A percentile compares a stretch with the other conserved stretches of the same genome.
phyloP scores from a whole-genome alignment of 2,797 vertebrate species.

The Clarias fuscus region DNA sequence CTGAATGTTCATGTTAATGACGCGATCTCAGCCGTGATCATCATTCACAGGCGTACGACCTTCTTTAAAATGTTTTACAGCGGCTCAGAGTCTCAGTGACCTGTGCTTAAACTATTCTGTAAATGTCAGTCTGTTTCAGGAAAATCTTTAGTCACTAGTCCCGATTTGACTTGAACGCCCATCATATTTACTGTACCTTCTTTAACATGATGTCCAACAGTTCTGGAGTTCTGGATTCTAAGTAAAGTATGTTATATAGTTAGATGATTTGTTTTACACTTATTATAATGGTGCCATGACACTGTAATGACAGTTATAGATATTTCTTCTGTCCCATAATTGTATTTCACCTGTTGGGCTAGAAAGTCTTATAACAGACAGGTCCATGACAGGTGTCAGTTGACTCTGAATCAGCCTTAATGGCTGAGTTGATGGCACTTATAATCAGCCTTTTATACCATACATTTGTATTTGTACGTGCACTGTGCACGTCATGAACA shows the following conservation, averaged over 20 bases:
- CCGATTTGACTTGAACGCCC: no score
- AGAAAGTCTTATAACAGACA: background rate
- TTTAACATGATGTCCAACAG: background rate
- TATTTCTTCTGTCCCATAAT: background rate
- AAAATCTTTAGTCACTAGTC: no score
- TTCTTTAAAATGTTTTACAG: no score
- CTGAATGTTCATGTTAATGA: no score
- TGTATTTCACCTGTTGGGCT: background rate
- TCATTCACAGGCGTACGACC: no score
- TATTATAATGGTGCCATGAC: background rate
- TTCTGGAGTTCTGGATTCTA: background rate
- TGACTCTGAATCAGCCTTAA: background rate
- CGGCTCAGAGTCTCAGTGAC: no score
- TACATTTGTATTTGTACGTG: background rate
- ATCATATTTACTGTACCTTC: background rate
- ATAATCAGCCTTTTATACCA: background rate
- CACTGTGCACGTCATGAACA: no score
- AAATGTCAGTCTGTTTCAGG: no score
- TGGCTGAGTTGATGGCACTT: no score
- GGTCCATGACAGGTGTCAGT: background rate
- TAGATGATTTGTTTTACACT: background rate
- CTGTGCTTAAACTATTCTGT: no score
- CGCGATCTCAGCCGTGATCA: no score
- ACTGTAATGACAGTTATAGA: background rate
- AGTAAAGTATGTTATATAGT: background rate